These are phyloP conservation scores for Apodemus speciosus DNA, from an alignment of 2,113 vertebrate genomes.

Conservation along the genomic window DNA sequence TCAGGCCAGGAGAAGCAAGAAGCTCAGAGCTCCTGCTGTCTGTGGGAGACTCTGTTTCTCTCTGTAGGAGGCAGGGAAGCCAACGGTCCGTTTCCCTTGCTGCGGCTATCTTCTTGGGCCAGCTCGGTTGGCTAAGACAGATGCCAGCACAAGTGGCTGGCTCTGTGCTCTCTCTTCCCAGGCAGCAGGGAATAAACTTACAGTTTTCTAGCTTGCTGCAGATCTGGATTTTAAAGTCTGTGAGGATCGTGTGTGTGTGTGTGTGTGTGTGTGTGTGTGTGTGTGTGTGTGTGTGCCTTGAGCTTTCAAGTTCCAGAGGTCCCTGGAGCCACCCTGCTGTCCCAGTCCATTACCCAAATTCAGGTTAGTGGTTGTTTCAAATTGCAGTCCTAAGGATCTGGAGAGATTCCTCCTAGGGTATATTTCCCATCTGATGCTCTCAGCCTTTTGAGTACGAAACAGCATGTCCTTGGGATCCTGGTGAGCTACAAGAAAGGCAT, in stretches of 20 bases:
- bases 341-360: background rate
- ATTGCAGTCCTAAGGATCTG: background rate
- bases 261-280: background rate
- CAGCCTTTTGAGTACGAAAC: background rate
- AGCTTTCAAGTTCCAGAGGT: background rate
- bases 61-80: background rate
- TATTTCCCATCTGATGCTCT: background rate
- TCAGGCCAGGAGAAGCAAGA: background rate
- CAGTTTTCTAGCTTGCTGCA: background rate
- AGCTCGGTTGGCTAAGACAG: background rate
- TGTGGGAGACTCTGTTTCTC: background rate
- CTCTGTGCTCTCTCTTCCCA: background rate
- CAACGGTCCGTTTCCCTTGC: background rate
- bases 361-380: background rate
- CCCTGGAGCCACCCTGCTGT: background rate
- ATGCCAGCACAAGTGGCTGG: background rate
- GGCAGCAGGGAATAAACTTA: background rate
- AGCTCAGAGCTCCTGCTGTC: background rate
- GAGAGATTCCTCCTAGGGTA: background rate
- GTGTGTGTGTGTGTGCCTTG: background rate
- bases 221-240: background rate
- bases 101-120: background rate
- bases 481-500: background rate
- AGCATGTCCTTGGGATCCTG: background rate
- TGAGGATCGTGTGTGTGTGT: background rate